Evolutionary conservation across 2,888 invertebrate genomes (phyloP).

Genomic region (Volucella inanis): DNA sequence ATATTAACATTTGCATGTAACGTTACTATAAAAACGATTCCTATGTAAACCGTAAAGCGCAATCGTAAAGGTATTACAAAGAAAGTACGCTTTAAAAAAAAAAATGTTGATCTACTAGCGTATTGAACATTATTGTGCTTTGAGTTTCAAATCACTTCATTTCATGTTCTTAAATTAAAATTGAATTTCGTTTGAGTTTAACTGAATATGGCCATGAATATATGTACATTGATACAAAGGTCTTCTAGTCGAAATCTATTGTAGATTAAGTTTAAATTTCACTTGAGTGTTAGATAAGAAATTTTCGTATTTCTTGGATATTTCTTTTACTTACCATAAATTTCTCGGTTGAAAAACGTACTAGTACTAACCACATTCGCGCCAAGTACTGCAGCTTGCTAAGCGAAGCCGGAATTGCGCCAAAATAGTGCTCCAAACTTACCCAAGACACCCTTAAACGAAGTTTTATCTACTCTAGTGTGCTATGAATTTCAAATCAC

Average conservation of each 20-base stretch:
- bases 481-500: constrained; percentile 16
- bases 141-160: constrained; percentile 3
- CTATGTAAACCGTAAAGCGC: not conserved
- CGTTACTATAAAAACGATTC: not conserved
- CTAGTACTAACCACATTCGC: too few relatives aligned
- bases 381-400: too few relatives aligned
- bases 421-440: too few relatives aligned
- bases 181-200: not conserved
- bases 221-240: constrained; percentile 1
- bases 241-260: constrained; percentile 27
- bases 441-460: too few relatives aligned
- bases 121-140: too few relatives aligned
- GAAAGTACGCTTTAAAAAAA: too few relatives aligned
- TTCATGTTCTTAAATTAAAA: not conserved
- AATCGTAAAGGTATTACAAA: not conserved
- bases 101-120: too few relatives aligned
- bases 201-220: constrained; percentile 38
- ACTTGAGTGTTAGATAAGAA: constrained; percentile 5
- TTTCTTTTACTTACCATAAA: too few relatives aligned
- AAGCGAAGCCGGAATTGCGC: too few relatives aligned
- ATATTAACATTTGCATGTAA: not conserved
- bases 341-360: not conserved
- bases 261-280: constrained; percentile 14
- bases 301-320: too few relatives aligned
- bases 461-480: not conserved